These are phyloP conservation scores for Cyprinodon variegatus DNA, from an alignment of 2,113 vertebrate species.

Conservation along the genomic window DNA sequence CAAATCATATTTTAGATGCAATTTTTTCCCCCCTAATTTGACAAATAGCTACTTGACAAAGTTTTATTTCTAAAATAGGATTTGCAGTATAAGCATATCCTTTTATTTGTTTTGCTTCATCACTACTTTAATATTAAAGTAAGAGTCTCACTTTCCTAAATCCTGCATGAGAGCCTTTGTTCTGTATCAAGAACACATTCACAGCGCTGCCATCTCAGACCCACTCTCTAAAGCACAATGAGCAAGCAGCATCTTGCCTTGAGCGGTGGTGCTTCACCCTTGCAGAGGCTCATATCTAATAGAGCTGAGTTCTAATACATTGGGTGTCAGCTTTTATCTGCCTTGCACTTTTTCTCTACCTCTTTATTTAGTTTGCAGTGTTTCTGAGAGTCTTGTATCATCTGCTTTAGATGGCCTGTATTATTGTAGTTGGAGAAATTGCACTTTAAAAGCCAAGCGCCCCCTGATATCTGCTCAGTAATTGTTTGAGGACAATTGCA, in stretches of 20 bases:
- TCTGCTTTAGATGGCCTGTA: constrained; percentile 55
- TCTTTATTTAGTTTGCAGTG: constrained; percentile 69
- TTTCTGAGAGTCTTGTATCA: constrained; percentile 53
- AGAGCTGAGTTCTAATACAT: constrained; percentile 73
- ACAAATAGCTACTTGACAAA: neutral
- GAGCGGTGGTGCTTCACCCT: constrained; percentile 58
- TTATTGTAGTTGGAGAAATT: constrained; percentile 48
- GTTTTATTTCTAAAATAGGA: neutral
- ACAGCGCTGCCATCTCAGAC: constrained; percentile 31
- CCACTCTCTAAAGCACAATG: constrained; percentile 51
- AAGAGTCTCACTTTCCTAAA: constrained; percentile 58
- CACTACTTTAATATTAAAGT: constrained; percentile 43
- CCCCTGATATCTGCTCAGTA: constrained; percentile 43
- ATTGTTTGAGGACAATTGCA: constrained; percentile 67
- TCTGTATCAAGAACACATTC: constrained; percentile 42
- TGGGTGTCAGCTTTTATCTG: constrained; percentile 74
- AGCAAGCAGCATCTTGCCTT: constrained; percentile 63
- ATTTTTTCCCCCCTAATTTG: neutral
- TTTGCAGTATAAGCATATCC: constrained; percentile 41
- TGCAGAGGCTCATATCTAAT: constrained; percentile 69
- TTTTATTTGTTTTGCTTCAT: constrained; percentile 41
- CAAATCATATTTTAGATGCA: neutral
- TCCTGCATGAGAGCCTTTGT: constrained; percentile 60
- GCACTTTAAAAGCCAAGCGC: constrained; percentile 57
- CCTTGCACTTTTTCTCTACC: constrained; percentile 52